These are phyloP conservation scores for Notarius quadriscutis DNA, from an alignment of 2,113 vertebrate species.

Conservation along the genomic window DNA sequence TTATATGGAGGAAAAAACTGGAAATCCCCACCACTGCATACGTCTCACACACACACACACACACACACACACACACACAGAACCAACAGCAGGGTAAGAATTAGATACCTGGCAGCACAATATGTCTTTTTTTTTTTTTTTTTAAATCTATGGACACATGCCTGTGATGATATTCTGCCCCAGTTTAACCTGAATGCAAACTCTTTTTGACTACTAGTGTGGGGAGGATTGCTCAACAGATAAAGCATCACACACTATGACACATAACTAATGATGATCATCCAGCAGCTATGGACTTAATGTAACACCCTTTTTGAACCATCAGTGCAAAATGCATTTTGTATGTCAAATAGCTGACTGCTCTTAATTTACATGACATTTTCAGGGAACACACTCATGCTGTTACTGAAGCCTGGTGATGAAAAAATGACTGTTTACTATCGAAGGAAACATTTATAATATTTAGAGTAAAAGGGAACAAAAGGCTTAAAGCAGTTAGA, in stretches of 20 bases:
- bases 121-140: slow-evolving; percentile 23
- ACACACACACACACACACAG: slow-evolving; percentile 30
- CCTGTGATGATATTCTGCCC: slow-evolving; percentile 43
- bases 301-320: background rate
- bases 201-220: background rate
- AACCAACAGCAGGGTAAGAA: slow-evolving; percentile 38
- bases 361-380: slow-evolving; percentile 20
- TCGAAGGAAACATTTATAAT: slow-evolving; percentile 5
- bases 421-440: slow-evolving; percentile 20
- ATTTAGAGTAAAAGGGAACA: background rate
- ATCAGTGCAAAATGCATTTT: background rate
- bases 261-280: slow-evolving; percentile 15
- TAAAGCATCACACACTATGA: background rate
- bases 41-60: slow-evolving; percentile 9
- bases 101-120: slow-evolving; percentile 46
- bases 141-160: slow-evolving; percentile 15
- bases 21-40: slow-evolving; percentile 44
- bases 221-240: background rate
- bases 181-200: slow-evolving; percentile 28
- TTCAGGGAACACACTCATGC: background rate
- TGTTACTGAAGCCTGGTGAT: background rate
- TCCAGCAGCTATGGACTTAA: slow-evolving; percentile 7
- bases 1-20: background rate
- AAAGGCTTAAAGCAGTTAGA: background rate
- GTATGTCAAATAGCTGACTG: slow-evolving; percentile 5